Base-by-base conservation (phyloP, 2,113 vertebrate genomes). In the Vulpes ferrilata region DNA sequence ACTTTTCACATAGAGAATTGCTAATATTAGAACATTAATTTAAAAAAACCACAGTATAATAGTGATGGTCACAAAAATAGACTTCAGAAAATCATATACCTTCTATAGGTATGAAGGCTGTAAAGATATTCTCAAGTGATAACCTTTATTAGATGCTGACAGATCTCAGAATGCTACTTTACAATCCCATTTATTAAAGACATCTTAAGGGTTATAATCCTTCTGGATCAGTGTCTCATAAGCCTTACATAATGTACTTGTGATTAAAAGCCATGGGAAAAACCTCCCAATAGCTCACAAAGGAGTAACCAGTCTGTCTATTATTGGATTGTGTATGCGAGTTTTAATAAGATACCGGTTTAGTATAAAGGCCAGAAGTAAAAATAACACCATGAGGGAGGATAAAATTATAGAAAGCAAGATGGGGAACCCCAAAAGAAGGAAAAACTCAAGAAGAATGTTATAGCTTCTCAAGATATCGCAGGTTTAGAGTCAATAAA, bases 191-290 rank as follows among this genome's bases (percentile, higher is more conserved):
- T 96, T 95, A 97, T 94, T 88, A 59, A 95, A 83, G 17, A 69
- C 59, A 94, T 89, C 55, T 83, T 95, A 62, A 96, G 11, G 7
- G 16, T 86, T 95, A 89, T 86, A 95, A 96, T 89, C 65, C n/a
- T 85, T 93, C 81, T 71, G 81, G 51, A 92, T 92, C 10, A n/a
- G 35, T 83, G 32, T 76, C 55, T 97, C 71, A 78, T 84, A 95
- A 95, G 80, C 48, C 60, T 92, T 83, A n/a, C 43, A 60, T 88
- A 88, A 90, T 69, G 64, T 32, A 94, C 32, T 65, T 93, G 32
- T 95, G 88, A 93, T 83, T 95, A 85, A 97, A 97, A 97, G 94
- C n/a, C n/a, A 85, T 84, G 25, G 84, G 71, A 87, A 83, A 96
- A 87, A 35, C 2, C 20, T 86, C 38, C 22, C 35, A 92, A 15